phyloP scores from a whole-genome alignment of 1,140 invertebrate genomes.

The Calliopsis andreniformis region DNA sequence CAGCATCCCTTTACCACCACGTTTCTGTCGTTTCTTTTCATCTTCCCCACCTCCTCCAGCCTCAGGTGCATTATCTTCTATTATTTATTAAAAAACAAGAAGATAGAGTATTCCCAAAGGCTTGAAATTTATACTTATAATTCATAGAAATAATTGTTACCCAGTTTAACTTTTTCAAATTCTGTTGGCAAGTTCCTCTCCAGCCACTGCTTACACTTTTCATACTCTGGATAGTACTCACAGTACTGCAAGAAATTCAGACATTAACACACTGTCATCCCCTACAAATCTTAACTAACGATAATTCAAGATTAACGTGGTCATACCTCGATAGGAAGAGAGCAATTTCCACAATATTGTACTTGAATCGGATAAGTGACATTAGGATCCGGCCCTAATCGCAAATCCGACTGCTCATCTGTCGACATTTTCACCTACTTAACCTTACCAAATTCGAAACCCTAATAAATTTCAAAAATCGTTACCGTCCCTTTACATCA shows the following conservation, averaged over 20 bases:
- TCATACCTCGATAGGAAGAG: slow-evolving; percentile 93
- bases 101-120: too few relatives aligned
- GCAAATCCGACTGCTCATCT: slow-evolving; percentile 69
- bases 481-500: not conserved
- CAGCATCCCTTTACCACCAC: slow-evolving; percentile 90
- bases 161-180: slow-evolving; percentile 93
- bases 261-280: not conserved
- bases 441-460: slow-evolving; percentile 39
- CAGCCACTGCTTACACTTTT: slow-evolving; percentile 98
- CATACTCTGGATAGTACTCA: slow-evolving; percentile 98
- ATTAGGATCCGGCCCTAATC: slow-evolving; percentile 81
- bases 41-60: slow-evolving; percentile 91
- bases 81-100: slow-evolving; percentile 32
- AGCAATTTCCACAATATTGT: slow-evolving; percentile 96
- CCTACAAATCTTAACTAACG: not conserved
- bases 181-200: slow-evolving; percentile 96
- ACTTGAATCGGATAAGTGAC: slow-evolving; percentile 93
- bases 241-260: slow-evolving; percentile 88
- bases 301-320: slow-evolving; percentile 2
- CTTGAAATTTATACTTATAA: too few relatives aligned
- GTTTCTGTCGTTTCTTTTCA: slow-evolving; percentile 94
- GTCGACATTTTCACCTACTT: slow-evolving; percentile 71
- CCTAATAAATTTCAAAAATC: not conserved
- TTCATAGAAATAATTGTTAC: slow-evolving; percentile 77
- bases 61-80: slow-evolving; percentile 83